Base-by-base conservation (phyloP, 2,797 vertebrate species). In the Ctenochaetus hawaiiensis region DNA sequence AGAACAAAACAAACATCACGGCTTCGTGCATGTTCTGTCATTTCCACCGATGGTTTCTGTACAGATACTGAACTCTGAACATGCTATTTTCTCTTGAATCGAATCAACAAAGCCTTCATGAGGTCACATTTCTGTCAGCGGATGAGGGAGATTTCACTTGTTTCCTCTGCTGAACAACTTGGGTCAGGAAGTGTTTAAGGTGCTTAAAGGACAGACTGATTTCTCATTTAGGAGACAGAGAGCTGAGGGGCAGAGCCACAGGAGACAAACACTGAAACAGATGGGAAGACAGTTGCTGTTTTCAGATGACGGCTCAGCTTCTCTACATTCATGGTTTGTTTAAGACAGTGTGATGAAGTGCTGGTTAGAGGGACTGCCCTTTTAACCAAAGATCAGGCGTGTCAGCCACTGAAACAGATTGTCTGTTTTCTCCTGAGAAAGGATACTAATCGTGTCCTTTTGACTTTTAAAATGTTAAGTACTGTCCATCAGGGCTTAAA, bases 211-310 rank as follows among this genome's bases (percentile, higher is more conserved):
- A 83, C 91, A 92, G 58, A 63, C 61, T 84, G 88, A 2, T 89
- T 91, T 89, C 66, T 59, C 92, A 92, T 92, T 81, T 89, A 60
- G 49, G 51, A 71, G 62, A 20, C 72, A 7, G 64, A 60, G 53
- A 72, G 16, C 44, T 4, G 26, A 30, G 26, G 51, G 45, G 39
- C 45, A 2, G 72, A 70, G 47, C 61, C 87, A 54, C 59, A 0
- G 6, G 82, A 76, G 87, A 86, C 37, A 16, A 39, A 60, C 22
- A 11, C 26, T 10, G 22, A 54, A 48, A 72, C 80, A 87, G 80
- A 90, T 83, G 75, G 82, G 78, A 88, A 85, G 77, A 79, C 26
- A 59, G 70, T 81, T 84, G 61, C 69, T 86, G 26, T 22, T 54
- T 6, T 72, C 58, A 48, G 49, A 76, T 37, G 61, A 67, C 30